Percentiles rank a stretch among this genome's conserved stretches.
Evolutionary conservation across 2,113 vertebrate genomes (phyloP).

Genomic region (Hippocampus comes): DNA sequence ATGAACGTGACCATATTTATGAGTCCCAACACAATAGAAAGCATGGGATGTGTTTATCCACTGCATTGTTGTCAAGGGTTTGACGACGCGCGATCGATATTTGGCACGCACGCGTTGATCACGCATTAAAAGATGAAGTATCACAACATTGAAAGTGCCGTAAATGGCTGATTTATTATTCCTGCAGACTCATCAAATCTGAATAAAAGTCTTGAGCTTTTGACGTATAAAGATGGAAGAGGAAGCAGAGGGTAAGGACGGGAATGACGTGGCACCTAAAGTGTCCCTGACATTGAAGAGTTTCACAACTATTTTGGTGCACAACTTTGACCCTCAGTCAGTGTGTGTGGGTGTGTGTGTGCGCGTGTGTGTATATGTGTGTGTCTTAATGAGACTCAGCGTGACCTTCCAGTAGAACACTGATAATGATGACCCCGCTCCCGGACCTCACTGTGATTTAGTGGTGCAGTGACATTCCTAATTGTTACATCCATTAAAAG

Average conservation of each 20-base stretch:
- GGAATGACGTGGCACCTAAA: background rate
- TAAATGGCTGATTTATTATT: constrained; percentile 1
- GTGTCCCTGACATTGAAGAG: background rate
- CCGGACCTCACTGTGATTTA: constrained; percentile 56
- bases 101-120: background rate
- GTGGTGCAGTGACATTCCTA: constrained; percentile 58
- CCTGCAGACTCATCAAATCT: background rate
- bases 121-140: constrained; percentile 14
- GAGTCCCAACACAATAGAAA: background rate
- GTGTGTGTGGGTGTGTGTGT: constrained; percentile 4
- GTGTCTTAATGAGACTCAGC: constrained; percentile 61
- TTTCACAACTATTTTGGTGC: background rate
- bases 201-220: constrained; percentile 3
- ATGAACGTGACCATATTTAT: background rate
- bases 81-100: background rate
- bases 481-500: constrained; percentile 70
- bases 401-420: constrained; percentile 71
- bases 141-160: constrained; percentile 3
- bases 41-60: background rate
- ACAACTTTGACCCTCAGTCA: background rate
- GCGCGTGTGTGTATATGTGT: background rate
- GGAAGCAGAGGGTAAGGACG: background rate
- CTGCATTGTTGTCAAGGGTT: background rate
- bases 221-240: background rate
- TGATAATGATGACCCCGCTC: constrained; percentile 60